phyloP scores from a whole-genome alignment of 1,140 invertebrate genomes.

The Zaprionus lachaisei region DNA sequence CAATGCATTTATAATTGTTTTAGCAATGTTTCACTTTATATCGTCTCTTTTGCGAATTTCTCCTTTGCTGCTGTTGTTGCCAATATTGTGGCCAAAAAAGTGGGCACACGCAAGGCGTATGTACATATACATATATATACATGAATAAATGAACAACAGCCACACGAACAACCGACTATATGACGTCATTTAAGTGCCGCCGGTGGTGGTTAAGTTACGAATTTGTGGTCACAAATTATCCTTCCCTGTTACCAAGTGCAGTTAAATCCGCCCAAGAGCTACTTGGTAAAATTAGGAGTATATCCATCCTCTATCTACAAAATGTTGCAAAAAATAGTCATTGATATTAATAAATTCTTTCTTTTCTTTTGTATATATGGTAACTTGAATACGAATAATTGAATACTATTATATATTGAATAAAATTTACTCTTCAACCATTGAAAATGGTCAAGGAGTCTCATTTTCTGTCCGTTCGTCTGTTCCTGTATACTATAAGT shows the following conservation, averaged over 20 bases:
- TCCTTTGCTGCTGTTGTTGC: constrained; percentile 30
- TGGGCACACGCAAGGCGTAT: constrained; percentile 38
- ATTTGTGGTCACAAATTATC: constrained; percentile 35
- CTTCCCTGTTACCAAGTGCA: constrained; percentile 4
- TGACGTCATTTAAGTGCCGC: constrained; percentile 66
- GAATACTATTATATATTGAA: not conserved
- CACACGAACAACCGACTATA: not conserved
- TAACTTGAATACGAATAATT: not conserved
- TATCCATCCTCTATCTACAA: not conserved
- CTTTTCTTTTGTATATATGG: not conserved
- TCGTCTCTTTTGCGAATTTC: constrained; percentile 27
- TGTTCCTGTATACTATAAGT: no score
- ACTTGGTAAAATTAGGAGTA: not conserved
- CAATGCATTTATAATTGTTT: constrained; percentile 33
- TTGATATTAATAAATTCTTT: not conserved
- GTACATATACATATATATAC: constrained; percentile 10
- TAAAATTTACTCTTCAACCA: not conserved
- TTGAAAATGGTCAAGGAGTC: not conserved
- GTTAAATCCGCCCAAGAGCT: not conserved
- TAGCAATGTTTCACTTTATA: constrained; percentile 7
- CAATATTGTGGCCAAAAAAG: constrained; percentile 36
- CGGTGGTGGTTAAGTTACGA: constrained; percentile 50
- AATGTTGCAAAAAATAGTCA: not conserved
- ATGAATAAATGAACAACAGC: not conserved
- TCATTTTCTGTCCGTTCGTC: no score